A percentile compares a stretch with the other conserved stretches of the same genome.
phyloP scores from a whole-genome alignment of 1,140 invertebrate genomes.

The Potamilus streckersoni region DNA sequence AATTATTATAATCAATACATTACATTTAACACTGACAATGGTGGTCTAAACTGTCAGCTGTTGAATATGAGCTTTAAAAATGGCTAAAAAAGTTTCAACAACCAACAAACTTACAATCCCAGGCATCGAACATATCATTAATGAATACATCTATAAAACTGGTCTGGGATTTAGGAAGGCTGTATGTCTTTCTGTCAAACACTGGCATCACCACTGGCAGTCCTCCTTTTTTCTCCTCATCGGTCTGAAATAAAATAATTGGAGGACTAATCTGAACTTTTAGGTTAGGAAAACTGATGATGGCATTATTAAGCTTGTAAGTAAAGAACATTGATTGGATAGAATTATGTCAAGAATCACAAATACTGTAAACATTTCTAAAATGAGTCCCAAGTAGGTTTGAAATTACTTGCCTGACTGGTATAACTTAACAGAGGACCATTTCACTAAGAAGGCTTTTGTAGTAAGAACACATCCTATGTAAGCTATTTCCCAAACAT shows the following conservation, averaged over 20 bases:
- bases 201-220: slow-evolving; percentile 96
- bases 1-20: not conserved
- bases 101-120: slow-evolving; percentile 81
- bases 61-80: not conserved
- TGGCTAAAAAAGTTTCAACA: not conserved
- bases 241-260: slow-evolving; percentile 76
- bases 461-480: too few species aligned
- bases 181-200: slow-evolving; percentile 92
- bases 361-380: too few species aligned
- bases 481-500: too few species aligned
- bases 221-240: slow-evolving; percentile 87
- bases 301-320: too few species aligned
- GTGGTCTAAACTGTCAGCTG: not conserved
- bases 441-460: too few species aligned
- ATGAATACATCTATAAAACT: slow-evolving; percentile 98
- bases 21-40: not conserved
- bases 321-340: too few species aligned
- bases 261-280: too few species aligned
- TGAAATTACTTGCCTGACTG: too few species aligned
- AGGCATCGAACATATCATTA: slow-evolving; percentile 96
- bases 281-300: too few species aligned
- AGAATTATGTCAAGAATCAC: too few species aligned
- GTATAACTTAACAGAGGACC: too few species aligned
- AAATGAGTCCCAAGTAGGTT: too few species aligned
- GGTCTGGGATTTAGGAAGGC: slow-evolving; percentile 95